Percentiles rank a stretch among this genome's conserved stretches.
These are phyloP conservation scores for Neodiprion lecontei DNA, from an alignment of 1,140 invertebrate genomes.

Conservation along the genomic window DNA sequence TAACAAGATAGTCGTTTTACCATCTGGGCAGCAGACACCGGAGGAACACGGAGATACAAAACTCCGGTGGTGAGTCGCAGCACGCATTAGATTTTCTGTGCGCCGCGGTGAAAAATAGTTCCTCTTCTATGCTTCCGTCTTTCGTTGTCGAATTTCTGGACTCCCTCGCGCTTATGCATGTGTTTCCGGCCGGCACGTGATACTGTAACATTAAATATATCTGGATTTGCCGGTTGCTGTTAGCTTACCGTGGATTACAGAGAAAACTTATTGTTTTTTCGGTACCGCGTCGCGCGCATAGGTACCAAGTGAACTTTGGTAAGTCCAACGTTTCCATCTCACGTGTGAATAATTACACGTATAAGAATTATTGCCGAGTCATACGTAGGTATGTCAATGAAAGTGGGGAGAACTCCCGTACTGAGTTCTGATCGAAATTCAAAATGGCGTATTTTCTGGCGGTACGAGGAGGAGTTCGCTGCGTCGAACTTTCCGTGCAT, in stretches of 20 bases:
- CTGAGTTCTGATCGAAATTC: not conserved
- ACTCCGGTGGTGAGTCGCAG: not conserved
- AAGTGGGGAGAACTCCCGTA: no score
- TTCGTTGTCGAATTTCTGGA: no score
- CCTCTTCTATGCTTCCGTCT: not conserved
- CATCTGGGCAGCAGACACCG: no score
- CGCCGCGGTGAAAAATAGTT: not conserved
- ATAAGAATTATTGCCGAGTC: not conserved
- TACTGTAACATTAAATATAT: not conserved
- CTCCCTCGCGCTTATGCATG: not conserved
- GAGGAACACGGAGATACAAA: no score
- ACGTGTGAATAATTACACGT: not conserved
- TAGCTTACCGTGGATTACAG: no score
- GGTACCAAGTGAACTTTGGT: not conserved
- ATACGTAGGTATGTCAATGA: not conserved
- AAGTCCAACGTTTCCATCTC: not conserved
- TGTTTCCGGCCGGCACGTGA: conserved; percentile 2
- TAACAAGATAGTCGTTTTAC: no score
- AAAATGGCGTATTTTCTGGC: not conserved
- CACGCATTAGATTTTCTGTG: not conserved
- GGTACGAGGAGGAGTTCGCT: no score
- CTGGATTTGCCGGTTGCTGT: not conserved
- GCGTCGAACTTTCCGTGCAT: no score
- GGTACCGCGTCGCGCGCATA: not conserved
- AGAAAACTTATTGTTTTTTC: no score